Evolutionary conservation across 1,140 invertebrate genomes (phyloP), one percentile per base, ranked within the genome.

Genomic region (Philopotamus ludificatus): DNA sequence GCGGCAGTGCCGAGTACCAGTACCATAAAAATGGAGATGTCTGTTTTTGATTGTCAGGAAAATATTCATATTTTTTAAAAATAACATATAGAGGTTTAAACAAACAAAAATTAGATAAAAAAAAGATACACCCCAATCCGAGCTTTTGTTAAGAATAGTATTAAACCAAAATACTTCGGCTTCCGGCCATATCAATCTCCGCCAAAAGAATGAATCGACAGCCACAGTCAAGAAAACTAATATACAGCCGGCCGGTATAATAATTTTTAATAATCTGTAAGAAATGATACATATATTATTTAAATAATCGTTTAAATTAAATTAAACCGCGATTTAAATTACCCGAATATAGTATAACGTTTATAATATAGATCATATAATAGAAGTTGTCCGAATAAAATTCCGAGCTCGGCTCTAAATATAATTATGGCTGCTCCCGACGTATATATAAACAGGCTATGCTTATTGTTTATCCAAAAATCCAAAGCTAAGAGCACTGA

Each of bases 81-180:
- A n/a, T n/a, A n/a, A n/a, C n/a, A n/a, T n/a, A n/a, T n/a, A n/a
- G n/a, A n/a, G n/a, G n/a, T n/a, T n/a, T n/a, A 9, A 47, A 18
- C 3, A 62, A 10, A 22, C 22, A 34, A 9, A 7, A 41, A 54
- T 39, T 34, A n/a, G 57, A 21, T 28, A 39, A 62, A 12, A 69
- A 85, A 92, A 92, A 90, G 90, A 93, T 94, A 97, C 94, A 75
- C 97, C 97, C 92, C 94, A 99, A 66, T 97, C 82, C 16, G 91
- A 90, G 76, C 97, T 99, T 77, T 94, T 94, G 76, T 99, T 99
- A 1, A 95, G 78, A 58, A 97, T 81, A 3, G 92, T 90, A 77
- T 99, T 99, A 77, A 93, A 99, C 86, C 90, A 98, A 50, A 99
- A 86, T 0, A 99, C 97, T 84, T 97, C 93, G 21, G 93, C 95